A percentile compares a stretch with the other conserved stretches of the same genome.
These are phyloP conservation scores for Syritta pipiens DNA, from an alignment of 2,888 invertebrate species.

Conservation along the genomic window DNA sequence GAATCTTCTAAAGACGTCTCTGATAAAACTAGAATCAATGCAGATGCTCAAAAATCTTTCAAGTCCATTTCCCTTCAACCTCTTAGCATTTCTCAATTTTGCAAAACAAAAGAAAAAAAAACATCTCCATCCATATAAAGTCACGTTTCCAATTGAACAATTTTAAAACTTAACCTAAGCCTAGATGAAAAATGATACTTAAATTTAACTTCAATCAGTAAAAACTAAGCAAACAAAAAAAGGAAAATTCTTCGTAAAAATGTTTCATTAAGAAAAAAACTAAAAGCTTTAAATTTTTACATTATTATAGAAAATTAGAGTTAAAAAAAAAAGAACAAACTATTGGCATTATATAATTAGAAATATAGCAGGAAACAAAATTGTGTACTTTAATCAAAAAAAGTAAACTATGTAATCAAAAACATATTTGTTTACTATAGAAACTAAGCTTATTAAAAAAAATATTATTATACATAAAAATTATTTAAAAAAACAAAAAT, in stretches of 20 bases:
- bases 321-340: constrained; percentile 12
- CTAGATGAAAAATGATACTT: not conserved
- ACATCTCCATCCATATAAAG: constrained; percentile 37
- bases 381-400: constrained; percentile 25
- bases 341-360: constrained; percentile 41
- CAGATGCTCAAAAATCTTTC: too few relatives aligned
- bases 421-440: constrained; percentile 34
- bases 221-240: not conserved
- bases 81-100: not conserved
- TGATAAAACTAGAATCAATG: too few relatives aligned
- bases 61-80: not conserved
- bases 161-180: not conserved
- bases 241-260: constrained; percentile 10
- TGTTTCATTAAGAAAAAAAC: constrained; percentile 32
- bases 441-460: constrained; percentile 22
- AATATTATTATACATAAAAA: not conserved
- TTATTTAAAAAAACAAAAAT: constrained; percentile 2
- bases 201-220: constrained; percentile 4
- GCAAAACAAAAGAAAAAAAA: not conserved
- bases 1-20: too few relatives aligned
- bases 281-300: constrained; percentile 65
- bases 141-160: constrained; percentile 1
- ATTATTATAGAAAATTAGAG: constrained; percentile 41
- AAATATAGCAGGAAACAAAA: not conserved
- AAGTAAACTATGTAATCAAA: constrained; percentile 16